Conservation (phyloP, 2,888 invertebrate species). For the Aethes cnicana region DNA sequence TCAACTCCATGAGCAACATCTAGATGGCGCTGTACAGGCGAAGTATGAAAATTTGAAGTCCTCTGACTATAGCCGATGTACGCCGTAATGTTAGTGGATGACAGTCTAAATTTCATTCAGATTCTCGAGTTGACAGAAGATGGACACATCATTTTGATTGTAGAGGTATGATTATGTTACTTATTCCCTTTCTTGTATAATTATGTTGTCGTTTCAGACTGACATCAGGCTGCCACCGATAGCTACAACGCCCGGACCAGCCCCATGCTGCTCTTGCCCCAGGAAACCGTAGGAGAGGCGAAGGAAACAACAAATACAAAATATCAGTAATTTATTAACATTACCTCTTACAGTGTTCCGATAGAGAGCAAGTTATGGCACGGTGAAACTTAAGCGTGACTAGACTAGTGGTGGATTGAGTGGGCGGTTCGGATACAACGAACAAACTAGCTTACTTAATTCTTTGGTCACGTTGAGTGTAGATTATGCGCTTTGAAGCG, state of each 20-base stretch:
- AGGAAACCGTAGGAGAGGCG: conserved; percentile 40
- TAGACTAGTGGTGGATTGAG: conserved; percentile 55
- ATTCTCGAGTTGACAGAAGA: too few species aligned
- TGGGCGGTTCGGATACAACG: conserved; percentile 38
- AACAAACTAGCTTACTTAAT: conserved; percentile 48
- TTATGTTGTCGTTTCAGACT: conserved; percentile 35
- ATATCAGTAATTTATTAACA: conserved; percentile 40
- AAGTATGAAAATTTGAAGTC: too few species aligned
- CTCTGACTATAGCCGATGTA: too few species aligned
- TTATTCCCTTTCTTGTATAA: too few species aligned
- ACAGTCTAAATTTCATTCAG: too few species aligned
- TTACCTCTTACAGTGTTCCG: conserved; percentile 39
- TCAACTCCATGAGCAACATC: too few species aligned
- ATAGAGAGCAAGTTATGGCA: conserved; percentile 67
- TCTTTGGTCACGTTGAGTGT: conserved; percentile 78
- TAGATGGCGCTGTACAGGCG: too few species aligned
- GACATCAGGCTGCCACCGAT: conserved; percentile 46
- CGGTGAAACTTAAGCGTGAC: conserved; percentile 61
- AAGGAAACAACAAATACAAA: conserved; percentile 39
- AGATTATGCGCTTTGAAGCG: conserved; percentile 44
- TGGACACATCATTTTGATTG: too few species aligned
- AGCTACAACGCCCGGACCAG: conserved; percentile 41
- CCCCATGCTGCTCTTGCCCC: conserved; percentile 45
- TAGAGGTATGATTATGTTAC: too few species aligned
- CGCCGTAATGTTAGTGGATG: too few species aligned